Conservation (phyloP, 2,888 invertebrate genomes). For the Trachelus stipa region DNA sequence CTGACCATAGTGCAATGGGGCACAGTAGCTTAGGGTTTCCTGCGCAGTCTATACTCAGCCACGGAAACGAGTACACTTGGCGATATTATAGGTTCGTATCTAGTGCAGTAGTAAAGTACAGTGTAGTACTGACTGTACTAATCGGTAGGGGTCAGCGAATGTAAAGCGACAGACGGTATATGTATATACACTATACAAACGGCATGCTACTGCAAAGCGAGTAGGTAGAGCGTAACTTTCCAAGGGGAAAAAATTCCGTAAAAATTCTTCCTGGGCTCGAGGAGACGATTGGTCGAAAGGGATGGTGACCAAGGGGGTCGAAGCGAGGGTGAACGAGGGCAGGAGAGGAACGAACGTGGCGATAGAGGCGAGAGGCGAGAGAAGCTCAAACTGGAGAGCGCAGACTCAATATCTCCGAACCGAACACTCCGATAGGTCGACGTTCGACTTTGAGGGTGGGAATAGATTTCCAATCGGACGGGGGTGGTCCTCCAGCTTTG, state of each 20-base stretch:
- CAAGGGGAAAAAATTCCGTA: not conserved
- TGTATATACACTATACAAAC: not conserved
- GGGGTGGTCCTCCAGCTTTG: slow-evolving; percentile 49
- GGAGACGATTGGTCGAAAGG: slow-evolving; percentile 8
- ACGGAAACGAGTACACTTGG: not conserved
- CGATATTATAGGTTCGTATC: not conserved
- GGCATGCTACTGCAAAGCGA: not conserved
- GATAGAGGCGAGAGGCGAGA: slow-evolving; percentile 27
- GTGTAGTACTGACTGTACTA: not conserved
- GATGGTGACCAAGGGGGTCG: slow-evolving; percentile 23
- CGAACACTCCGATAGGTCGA: slow-evolving; percentile 67
- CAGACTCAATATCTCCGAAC: slow-evolving; percentile 67
- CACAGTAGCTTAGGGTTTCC: slow-evolving; percentile 28
- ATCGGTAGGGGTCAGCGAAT: not conserved
- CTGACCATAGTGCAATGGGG: slow-evolving; percentile 62
- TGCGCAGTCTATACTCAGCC: not conserved
- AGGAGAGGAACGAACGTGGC: slow-evolving; percentile 32
- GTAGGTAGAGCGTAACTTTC: not conserved
- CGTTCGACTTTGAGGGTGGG: slow-evolving; percentile 66
- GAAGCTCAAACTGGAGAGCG: slow-evolving; percentile 44
- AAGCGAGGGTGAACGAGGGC: slow-evolving; percentile 3
- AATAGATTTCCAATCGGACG: slow-evolving; percentile 67
- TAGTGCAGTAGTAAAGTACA: not conserved
- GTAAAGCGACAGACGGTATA: not conserved
- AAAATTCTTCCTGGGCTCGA: slow-evolving; percentile 10